phyloP scores from a whole-genome alignment of 2,113 vertebrate species.

The Clarias gariepinus region DNA sequence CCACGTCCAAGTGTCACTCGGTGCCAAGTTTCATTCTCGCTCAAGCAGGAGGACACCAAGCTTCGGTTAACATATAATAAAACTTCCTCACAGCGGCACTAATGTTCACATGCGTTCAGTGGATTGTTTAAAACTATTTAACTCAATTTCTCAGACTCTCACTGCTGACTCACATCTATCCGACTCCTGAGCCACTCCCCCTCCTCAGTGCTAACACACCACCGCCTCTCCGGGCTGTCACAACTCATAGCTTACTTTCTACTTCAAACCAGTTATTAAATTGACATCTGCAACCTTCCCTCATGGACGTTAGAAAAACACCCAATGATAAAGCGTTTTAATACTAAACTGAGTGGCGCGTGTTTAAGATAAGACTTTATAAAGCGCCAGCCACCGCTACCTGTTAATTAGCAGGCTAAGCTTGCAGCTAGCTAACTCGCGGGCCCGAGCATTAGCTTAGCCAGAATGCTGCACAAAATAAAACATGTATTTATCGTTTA shows the following conservation, averaged over 20 bases:
- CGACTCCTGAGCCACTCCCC: conserved; percentile 12
- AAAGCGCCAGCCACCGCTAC: background rate
- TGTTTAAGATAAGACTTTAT: background rate
- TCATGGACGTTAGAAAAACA: background rate
- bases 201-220: background rate
- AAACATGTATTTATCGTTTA: conserved; percentile 36
- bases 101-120: background rate
- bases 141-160: background rate
- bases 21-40: conserved; percentile 1
- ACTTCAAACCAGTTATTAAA: background rate
- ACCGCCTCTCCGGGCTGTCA: background rate
- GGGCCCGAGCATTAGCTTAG: conserved; percentile 11
- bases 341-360: background rate
- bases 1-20: background rate
- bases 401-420: conserved; percentile 13
- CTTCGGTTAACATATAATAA: background rate
- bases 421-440: background rate
- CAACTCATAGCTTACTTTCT: background rate
- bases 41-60: background rate
- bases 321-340: background rate
- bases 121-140: background rate
- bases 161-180: conserved; percentile 37
- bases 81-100: background rate
- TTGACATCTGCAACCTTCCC: background rate
- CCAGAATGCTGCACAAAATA: background rate